A percentile compares a stretch with the other conserved stretches of the same genome.
These are phyloP conservation scores for Gymnarchus niloticus DNA, from an alignment of 2,113 vertebrate genomes.

Conservation along the genomic window DNA sequence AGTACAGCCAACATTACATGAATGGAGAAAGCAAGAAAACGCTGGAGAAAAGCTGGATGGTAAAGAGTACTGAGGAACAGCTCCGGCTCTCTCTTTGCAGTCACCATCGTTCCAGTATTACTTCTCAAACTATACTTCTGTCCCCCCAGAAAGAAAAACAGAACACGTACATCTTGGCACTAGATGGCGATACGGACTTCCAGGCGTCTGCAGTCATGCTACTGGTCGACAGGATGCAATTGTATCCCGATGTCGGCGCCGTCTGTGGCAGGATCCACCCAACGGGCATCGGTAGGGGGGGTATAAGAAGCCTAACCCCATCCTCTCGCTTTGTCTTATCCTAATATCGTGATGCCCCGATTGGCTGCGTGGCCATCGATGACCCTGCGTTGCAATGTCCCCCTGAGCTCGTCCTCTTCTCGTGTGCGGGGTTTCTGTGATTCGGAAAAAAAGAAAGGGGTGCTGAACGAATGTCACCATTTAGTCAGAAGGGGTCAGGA, in stretches of 20 bases:
- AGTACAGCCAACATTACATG: slow-evolving; percentile 33
- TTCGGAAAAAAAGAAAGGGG: no score
- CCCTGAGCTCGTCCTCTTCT: neutral
- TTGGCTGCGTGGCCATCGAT: neutral
- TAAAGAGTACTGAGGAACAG: slow-evolving; percentile 30
- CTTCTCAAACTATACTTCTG: neutral
- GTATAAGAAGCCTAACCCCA: neutral
- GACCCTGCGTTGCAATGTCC: neutral
- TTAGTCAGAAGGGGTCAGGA: no score
- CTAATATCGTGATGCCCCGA: neutral
- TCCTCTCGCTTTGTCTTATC: neutral
- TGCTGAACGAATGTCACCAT: no score
- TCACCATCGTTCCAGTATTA: neutral
- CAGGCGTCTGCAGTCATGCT: slow-evolving; percentile 67
- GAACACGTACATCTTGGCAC: slow-evolving; percentile 65
- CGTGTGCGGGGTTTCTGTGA: neutral
- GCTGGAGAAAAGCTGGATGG: slow-evolving; percentile 53
- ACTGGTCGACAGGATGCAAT: slow-evolving; percentile 66
- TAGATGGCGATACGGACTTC: slow-evolving; percentile 76
- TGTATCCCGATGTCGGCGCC: slow-evolving; percentile 67
- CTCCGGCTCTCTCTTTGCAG: neutral
- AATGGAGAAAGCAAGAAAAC: slow-evolving; percentile 58
- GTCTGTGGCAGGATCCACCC: slow-evolving; percentile 75
- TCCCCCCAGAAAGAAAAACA: slow-evolving; percentile 42
- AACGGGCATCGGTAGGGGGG: slow-evolving; percentile 68